Base-by-base conservation (phyloP, 2,113 vertebrate species). In the Sander vitreus region DNA sequence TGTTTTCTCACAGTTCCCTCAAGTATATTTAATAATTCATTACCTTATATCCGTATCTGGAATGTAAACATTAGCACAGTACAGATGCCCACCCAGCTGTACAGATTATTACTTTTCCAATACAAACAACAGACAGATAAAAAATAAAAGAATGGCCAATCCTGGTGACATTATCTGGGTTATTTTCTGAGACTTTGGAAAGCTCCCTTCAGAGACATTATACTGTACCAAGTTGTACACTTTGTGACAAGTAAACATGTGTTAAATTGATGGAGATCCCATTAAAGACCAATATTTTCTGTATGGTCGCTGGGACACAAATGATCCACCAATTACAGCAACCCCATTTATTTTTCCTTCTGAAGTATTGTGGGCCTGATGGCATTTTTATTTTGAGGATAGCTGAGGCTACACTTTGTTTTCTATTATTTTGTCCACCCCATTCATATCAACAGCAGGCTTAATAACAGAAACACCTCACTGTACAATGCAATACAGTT, bases 11-110 rank as follows among this genome's bases (percentile, higher is more conserved):
- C 48, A 33, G 57, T 27, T 9, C 33, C 43, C 45, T 67, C 16
- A 1, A 8, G 39, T 5, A 5, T 19, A 1, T 48, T 30, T 7
- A 25, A 18, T 19, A 25, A 23, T 57, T 25, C 4, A 25, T 5
- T 15, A 13, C 19, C 11, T 53, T n/a, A 5, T 10, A 11, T 11
- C 7, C 6, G 2, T 59, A 88, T 84, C 89, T 88, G 81, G 12
- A 81, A 33, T 14, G 68, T 50, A 80, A 86, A 90, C 23, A 66
- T 12, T 1, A 57, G 1, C 21, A 84, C 78, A 15, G 86, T 67
- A 1, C 21, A 69, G 53, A 90, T 53, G 84, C 81, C 81, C 71
- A 86, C 64, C 84, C 78, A 83, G 72, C 84, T 86, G 75, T 90
- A 79, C 63, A 78, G 55, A 33, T 43, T 3, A 43, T 43, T 43